A percentile compares a stretch with the other conserved stretches of the same genome.
These are phyloP conservation scores for Pristionchus japonicus DNA, from an alignment of 2,888 invertebrate species.

Conservation along the genomic window DNA sequence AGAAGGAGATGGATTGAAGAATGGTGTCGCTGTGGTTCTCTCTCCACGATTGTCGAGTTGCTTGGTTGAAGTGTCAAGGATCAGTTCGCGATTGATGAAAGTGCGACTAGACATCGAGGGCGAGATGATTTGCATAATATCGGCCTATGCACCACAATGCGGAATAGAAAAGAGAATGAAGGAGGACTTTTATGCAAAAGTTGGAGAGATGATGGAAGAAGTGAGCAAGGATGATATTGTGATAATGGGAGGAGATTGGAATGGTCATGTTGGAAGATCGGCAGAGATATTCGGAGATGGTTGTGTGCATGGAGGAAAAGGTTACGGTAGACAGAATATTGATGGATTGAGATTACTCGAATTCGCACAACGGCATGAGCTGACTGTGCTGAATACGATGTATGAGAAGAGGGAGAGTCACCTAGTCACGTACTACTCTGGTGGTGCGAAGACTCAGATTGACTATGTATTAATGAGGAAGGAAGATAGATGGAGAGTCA, in stretches of 20 bases:
- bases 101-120: no score
- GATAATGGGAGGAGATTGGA: conserved; percentile 6
- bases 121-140: no score
- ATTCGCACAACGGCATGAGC: neutral
- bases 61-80: no score
- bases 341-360: conserved; percentile 17
- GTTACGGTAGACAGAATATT: neutral
- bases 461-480: conserved; percentile 1
- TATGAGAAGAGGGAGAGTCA: conserved; percentile 5
- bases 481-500: conserved; percentile 13
- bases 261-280: conserved; percentile 20
- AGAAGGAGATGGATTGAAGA: neutral
- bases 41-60: no score
- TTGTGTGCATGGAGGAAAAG: neutral
- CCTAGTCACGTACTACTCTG: conserved; percentile 15
- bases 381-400: neutral
- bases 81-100: neutral
- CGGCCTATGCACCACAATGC: no score
- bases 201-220: no score
- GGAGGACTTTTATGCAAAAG: no score
- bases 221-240: neutral
- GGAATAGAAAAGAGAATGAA: no score
- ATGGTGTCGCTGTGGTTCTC: neutral
- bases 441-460: neutral
- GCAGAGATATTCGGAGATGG: neutral